Percentiles rank a stretch among this genome's conserved stretches.
These are phyloP conservation scores for Oreochromis spilurus DNA, from an alignment of 2,113 vertebrate genomes.

Conservation along the genomic window DNA sequence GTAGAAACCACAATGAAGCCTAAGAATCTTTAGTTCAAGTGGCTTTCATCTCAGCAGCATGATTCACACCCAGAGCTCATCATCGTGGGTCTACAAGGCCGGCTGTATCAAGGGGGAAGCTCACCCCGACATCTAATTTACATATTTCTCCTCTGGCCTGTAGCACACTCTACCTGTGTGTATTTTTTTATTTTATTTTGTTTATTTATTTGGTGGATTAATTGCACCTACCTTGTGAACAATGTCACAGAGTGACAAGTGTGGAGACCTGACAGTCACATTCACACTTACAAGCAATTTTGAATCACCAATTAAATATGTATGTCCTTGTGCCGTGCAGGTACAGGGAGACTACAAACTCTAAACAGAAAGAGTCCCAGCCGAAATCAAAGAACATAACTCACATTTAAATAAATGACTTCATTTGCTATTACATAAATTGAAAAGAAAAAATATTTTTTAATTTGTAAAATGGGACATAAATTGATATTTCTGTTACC, in stretches of 20 bases:
- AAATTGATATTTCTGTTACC: background rate
- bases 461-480: background rate
- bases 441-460: background rate
- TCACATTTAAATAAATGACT: background rate
- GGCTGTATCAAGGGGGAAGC: background rate
- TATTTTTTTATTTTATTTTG: background rate
- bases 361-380: background rate
- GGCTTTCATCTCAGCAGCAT: background rate
- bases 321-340: background rate
- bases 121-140: background rate
- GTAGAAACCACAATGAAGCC: conserved; percentile 25
- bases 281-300: background rate
- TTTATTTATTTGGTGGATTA: background rate
- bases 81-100: background rate
- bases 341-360: background rate
- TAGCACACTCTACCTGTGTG: background rate
- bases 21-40: conserved; percentile 11
- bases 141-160: background rate
- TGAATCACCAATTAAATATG: background rate
- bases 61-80: background rate
- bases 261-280: background rate
- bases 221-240: background rate
- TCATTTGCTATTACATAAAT: background rate
- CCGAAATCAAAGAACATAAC: background rate
- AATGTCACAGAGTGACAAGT: background rate